Base-by-base conservation (phyloP, 1,140 invertebrate species). In the Lasioglossum albipes region DNA sequence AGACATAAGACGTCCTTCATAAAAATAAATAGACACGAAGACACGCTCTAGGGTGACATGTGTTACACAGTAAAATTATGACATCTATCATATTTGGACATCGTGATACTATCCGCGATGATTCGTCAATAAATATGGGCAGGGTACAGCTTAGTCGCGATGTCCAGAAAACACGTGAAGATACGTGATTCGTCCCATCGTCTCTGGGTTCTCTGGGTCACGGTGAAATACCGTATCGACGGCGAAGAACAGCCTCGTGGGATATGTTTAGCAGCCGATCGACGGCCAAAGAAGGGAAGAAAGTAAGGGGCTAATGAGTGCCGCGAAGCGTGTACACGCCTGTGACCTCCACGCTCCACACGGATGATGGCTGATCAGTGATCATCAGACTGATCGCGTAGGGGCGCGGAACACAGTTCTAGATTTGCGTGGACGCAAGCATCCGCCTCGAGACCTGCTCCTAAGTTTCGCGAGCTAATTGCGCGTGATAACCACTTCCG, bases 221-320 rank as follows among this genome's bases (percentile, higher is more conserved):
- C 75, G 76, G 54, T 82, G 75, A 79, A 80, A 84, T 84, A 75
- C 72, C 70, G 68, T 65, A 74, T 79, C 83, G 67, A 62, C 68
- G 20, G 10, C 66, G 74, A 69, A 81, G 68, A 79, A 65, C 78
- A 73, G 49, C 71, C 75, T 61, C 45, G 74, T 64, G 57, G 80
- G 82, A 84, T 89, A 89, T 87, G 89, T 88, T 89, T 88, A 90
- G 85, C 84, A 80, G 72, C 76, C 81, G 79, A 87, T 86, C 84
- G 77, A 68, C 79, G 86, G 73, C 87, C 84, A 90, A 90, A 90
- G 88, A 68, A 72, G 81, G 77, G 85, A 88, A 84, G 86, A 85
- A 88, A 85, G 80, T 65, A 70, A 83, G 83, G 81, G 80, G 69
- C 79, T 90, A 89, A 90, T 84, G 87, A 87, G 76, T 68, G 78